These are phyloP conservation scores for Trachemys scripta DNA, from an alignment of 2,113 vertebrate genomes.

Conservation along the genomic window DNA sequence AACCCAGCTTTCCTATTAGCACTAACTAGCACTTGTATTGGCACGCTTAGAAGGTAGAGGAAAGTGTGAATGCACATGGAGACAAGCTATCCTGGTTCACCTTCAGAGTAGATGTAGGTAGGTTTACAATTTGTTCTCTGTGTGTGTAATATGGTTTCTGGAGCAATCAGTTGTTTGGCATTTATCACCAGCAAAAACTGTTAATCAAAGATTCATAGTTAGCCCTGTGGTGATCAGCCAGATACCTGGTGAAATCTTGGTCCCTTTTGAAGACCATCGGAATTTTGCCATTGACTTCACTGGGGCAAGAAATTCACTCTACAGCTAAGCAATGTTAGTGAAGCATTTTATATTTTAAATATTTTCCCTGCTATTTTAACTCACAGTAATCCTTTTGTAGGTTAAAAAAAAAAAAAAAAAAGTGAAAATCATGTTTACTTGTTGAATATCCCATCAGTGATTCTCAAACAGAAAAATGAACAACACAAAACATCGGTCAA, in stretches of 20 bases:
- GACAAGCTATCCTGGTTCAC: background rate
- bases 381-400: background rate
- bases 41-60: background rate
- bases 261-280: fast-evolving
- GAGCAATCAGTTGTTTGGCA: no score
- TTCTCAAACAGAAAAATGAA: no score
- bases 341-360: no score
- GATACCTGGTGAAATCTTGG: background rate
- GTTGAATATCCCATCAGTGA: background rate
- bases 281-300: background rate
- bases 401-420: background rate
- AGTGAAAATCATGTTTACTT: background rate
- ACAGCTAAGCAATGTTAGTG: no score
- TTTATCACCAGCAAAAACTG: background rate
- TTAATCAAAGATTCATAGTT: background rate
- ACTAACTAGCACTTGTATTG: background rate
- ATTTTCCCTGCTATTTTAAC: no score
- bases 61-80: background rate
- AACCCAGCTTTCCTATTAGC: background rate
- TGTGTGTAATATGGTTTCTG: no score
- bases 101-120: background rate
- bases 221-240: background rate
- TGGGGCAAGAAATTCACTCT: background rate
- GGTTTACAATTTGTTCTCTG: no score
- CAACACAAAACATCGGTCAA: no score